These are phyloP conservation scores for Siderastrea siderea DNA, from an alignment of 92 coral and sea anemone genomes.

Conservation along the genomic window DNA sequence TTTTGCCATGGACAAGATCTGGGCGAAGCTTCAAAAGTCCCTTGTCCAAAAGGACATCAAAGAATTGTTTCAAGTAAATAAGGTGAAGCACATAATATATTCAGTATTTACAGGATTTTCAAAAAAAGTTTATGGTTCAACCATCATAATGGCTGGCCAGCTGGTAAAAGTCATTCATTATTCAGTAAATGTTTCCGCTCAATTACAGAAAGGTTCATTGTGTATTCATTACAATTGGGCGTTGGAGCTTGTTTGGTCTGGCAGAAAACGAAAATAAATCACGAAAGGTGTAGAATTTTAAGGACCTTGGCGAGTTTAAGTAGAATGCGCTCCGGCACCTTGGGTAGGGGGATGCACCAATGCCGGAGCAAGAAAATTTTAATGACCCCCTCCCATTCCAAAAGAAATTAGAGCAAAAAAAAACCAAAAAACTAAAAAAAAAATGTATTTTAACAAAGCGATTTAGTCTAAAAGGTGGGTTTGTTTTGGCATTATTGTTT, in stretches of 20 bases:
- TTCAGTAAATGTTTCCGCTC: not conserved
- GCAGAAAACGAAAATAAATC: not conserved
- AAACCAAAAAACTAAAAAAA: too few species aligned
- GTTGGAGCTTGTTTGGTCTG: not conserved
- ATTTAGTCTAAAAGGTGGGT: too few species aligned
- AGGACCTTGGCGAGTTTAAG: not conserved
- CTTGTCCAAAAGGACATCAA: not conserved
- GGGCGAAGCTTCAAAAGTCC: not conserved
- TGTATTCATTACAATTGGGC: not conserved
- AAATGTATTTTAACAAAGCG: too few species aligned
- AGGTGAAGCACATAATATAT: not conserved
- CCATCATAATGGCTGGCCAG: not conserved
- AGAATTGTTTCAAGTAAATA: not conserved
- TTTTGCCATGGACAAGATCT: not conserved
- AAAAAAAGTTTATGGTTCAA: not conserved
- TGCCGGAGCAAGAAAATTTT: not conserved
- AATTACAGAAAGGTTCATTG: not conserved
- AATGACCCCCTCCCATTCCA: too few species aligned
- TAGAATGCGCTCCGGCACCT: not conserved
- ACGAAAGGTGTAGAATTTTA: not conserved
- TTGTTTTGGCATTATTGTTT: too few species aligned
- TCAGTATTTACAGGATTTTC: constrained; percentile 2
- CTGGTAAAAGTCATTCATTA: not conserved
- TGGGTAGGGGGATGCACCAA: not conserved
- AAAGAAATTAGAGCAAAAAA: too few species aligned